These are phyloP conservation scores for Peromyscus eremicus DNA, from an alignment of 2,797 vertebrate genomes.

Conservation along the genomic window DNA sequence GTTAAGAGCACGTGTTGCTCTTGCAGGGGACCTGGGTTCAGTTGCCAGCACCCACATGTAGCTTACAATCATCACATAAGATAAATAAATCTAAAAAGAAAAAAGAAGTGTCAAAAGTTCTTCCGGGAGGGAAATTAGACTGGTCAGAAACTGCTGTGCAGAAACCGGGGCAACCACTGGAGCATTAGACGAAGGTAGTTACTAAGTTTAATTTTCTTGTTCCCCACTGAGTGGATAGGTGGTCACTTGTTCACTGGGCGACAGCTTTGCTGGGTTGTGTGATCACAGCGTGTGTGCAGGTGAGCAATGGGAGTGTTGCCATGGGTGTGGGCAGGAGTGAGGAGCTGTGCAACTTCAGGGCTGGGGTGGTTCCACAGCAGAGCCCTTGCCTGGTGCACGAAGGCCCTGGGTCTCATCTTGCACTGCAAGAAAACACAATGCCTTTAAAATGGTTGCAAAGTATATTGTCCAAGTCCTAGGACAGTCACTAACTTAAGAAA, in stretches of 20 bases:
- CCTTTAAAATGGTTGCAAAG: background rate
- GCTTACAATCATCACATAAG: background rate
- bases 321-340: background rate
- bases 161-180: background rate
- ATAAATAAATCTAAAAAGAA: background rate
- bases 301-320: background rate
- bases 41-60: background rate
- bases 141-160: background rate
- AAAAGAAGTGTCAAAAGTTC: background rate
- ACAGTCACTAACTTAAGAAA: background rate
- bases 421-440: background rate
- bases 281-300: fast-evolving
- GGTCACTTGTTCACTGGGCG: background rate
- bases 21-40: background rate
- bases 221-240: background rate
- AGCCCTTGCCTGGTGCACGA: background rate
- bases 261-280: background rate
- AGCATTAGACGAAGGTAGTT: background rate
- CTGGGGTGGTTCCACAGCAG: no score
- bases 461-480: background rate
- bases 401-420: background rate
- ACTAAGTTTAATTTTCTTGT: background rate
- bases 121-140: background rate
- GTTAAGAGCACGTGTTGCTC: background rate
- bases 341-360: background rate